A percentile compares a stretch with the other conserved stretches of the same genome.
phyloP scores from a whole-genome alignment of 1,140 invertebrate genomes.

The Acromyrmex charruanus region DNA sequence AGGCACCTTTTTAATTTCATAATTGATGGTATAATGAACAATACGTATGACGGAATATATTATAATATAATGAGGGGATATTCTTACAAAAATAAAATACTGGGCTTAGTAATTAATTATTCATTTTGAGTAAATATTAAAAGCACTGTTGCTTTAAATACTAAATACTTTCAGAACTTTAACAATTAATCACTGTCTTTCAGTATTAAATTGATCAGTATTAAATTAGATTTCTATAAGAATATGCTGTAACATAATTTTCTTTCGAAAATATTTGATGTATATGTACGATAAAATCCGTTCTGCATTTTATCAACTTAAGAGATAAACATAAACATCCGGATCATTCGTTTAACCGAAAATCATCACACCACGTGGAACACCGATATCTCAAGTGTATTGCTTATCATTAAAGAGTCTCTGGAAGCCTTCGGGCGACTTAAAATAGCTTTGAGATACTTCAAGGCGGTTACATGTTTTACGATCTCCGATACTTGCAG shows the following conservation, averaged over 20 bases:
- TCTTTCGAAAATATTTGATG: constrained; percentile 2
- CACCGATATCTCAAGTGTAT: constrained; percentile 36
- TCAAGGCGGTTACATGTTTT: constrained; percentile 53
- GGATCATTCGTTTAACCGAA: constrained; percentile 1
- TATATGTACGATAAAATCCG: neutral
- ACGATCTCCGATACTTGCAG: constrained; percentile 48
- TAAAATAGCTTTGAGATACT: constrained; percentile 59
- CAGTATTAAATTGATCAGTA: too few species aligned
- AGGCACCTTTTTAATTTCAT: neutral
- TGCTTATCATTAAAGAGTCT: constrained; percentile 54
- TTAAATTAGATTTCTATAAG: too few species aligned
- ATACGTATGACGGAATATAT: neutral
- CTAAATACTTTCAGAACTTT: too few species aligned
- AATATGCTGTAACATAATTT: neutral
- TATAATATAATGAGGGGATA: neutral
- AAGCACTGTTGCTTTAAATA: too few species aligned
- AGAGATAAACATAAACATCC: constrained; percentile 23
- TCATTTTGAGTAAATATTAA: too few species aligned
- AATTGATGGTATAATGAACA: neutral
- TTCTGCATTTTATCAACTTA: constrained; percentile 14
- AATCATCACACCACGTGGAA: constrained; percentile 50
- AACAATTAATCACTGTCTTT: too few species aligned
- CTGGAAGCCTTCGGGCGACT: constrained; percentile 18
- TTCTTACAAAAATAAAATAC: too few species aligned
- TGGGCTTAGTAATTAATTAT: too few species aligned